These are phyloP conservation scores for Coregonus ussuriensis DNA, from an alignment of 2,797 vertebrate genomes.

Conservation along the genomic window DNA sequence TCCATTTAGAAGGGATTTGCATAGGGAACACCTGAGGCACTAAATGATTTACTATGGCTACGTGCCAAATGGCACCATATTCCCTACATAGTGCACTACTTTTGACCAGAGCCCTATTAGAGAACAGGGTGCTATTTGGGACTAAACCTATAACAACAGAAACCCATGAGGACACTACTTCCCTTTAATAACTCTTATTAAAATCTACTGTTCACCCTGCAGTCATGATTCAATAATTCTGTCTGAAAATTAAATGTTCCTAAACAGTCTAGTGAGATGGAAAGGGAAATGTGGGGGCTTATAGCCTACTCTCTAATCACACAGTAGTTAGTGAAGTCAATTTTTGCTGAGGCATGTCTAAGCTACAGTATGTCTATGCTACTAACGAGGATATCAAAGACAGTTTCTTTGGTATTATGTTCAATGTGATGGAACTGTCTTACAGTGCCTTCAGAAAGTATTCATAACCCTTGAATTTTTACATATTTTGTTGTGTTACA, in stretches of 20 bases:
- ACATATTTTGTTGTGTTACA: too few species aligned
- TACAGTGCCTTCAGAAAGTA: background rate
- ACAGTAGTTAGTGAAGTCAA: constrained; percentile 24
- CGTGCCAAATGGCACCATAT: constrained; percentile 26
- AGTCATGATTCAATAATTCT: constrained; percentile 85
- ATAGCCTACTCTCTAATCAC: constrained; percentile 10
- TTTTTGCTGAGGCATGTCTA: constrained; percentile 36
- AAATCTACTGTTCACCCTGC: constrained; percentile 82
- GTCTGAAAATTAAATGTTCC: constrained; percentile 88
- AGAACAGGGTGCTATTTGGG: background rate
- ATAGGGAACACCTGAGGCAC: constrained; percentile 83
- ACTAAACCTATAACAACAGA: constrained; percentile 68
- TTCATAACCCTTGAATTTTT: too few species aligned
- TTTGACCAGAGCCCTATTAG: background rate
- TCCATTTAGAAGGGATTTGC: constrained; percentile 83
- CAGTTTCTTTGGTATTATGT: constrained; percentile 3
- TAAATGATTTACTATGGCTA: constrained; percentile 82
- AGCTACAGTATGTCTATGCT: constrained; percentile 28
- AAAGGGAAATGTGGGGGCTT: constrained; percentile 27
- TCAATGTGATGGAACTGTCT: background rate
- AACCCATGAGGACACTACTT: constrained; percentile 79
- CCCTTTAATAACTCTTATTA: constrained; percentile 89
- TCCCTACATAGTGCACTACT: background rate
- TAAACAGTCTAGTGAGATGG: constrained; percentile 72
- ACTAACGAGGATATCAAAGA: constrained; percentile 23